Conservation (phyloP, 1,140 invertebrate genomes). For the Onthophagus taurus region DNA sequence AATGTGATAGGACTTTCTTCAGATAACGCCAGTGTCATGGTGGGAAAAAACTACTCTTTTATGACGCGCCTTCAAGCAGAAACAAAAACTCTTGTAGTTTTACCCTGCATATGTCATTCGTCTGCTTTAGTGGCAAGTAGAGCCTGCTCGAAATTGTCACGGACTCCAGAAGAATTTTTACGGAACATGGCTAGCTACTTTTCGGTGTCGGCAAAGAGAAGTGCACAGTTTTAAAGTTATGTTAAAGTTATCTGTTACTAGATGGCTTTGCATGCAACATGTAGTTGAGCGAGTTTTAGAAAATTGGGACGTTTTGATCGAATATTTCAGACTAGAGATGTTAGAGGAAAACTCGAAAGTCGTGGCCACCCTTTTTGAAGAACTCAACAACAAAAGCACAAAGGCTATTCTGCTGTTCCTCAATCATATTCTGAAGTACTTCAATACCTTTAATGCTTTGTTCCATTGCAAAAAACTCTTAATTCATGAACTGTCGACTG, state of each 20-base stretch:
- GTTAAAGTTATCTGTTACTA: conserved; percentile 12
- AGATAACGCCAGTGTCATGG: conserved; percentile 35
- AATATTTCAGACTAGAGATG: conserved; percentile 5
- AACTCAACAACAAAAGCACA: conserved; percentile 13
- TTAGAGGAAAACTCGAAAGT: conserved; percentile 16
- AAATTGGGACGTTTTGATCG: conserved; percentile 10
- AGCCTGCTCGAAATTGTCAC: conserved; percentile 20
- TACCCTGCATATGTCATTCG: conserved; percentile 25
- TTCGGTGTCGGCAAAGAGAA: conserved; percentile 12
- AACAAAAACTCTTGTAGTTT: conserved; percentile 8
- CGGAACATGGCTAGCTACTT: conserved; percentile 8
- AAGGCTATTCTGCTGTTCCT: conserved; percentile 14
- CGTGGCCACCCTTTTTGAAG: conserved; percentile 8
- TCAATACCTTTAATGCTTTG: conserved; percentile 6
- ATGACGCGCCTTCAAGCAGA: conserved; percentile 11
- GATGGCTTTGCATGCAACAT: conserved; percentile 17
- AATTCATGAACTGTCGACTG: conserved; percentile 1
- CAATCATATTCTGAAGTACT: conserved; percentile 5
- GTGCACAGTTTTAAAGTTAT: conserved; percentile 12
- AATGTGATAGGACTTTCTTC: conserved; percentile 36
- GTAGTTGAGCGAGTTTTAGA: conserved; percentile 11
- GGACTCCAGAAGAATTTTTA: conserved; percentile 19
- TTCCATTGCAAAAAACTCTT: conserved; percentile 3
- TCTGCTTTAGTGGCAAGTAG: conserved; percentile 18
- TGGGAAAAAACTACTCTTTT: conserved; percentile 32